Percentiles rank a stretch among this genome's conserved stretches.
Evolutionary conservation across 2,113 vertebrate species (phyloP).

Genomic region (Scophthalmus maximus): DNA sequence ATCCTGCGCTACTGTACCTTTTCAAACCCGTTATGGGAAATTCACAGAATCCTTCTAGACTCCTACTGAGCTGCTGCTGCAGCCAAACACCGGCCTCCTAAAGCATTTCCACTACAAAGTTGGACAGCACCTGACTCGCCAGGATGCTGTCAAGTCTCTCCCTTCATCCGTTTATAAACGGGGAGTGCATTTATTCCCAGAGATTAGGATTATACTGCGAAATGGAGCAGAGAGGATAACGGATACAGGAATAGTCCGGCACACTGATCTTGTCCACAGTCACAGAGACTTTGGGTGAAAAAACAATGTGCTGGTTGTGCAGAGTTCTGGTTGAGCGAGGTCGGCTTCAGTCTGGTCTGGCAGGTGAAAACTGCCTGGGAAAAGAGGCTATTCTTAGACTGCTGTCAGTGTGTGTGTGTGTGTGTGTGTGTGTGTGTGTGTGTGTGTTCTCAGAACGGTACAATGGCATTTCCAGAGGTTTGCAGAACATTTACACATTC

Average conservation of each 20-base stretch:
- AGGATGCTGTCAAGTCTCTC: constrained; percentile 31
- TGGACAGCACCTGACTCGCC: constrained; percentile 13
- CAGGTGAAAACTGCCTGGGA: constrained; percentile 9
- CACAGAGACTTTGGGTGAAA: no score
- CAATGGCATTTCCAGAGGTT: neutral
- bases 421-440: neutral
- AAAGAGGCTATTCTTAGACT: constrained; percentile 19
- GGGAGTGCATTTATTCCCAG: constrained; percentile 41
- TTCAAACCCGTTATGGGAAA: constrained; percentile 36
- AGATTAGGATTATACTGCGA: constrained; percentile 60
- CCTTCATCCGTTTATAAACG: constrained; percentile 45
- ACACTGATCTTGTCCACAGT: neutral
- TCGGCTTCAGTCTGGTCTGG: constrained; percentile 27
- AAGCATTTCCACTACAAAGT: constrained; percentile 26
- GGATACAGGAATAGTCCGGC: neutral
- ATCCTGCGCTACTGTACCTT: constrained; percentile 32
- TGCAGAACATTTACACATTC: neutral
- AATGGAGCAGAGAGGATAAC: constrained; percentile 28
- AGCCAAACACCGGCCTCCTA: constrained; percentile 9
- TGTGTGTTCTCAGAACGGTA: neutral
- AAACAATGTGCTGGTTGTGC: constrained; percentile 12
- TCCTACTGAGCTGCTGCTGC: constrained; percentile 25
- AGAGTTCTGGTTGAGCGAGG: constrained; percentile 17
- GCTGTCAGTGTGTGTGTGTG: neutral
- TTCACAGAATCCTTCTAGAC: constrained; percentile 35